These are phyloP conservation scores for Octomys mimax DNA, from an alignment of 2,797 vertebrate species.

Conservation along the genomic window DNA sequence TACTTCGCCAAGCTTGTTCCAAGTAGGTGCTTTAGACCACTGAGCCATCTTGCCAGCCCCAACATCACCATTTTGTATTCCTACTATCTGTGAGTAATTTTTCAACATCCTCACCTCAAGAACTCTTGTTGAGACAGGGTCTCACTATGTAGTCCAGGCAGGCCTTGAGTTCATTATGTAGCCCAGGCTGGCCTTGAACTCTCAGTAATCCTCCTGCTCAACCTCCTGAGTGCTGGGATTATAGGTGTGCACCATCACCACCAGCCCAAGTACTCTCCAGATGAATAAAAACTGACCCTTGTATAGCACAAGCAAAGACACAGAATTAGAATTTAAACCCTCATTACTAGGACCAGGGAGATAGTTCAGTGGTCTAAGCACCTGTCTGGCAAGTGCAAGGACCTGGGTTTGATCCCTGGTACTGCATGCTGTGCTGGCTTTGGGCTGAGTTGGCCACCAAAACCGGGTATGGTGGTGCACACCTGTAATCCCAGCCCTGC, in stretches of 20 bases:
- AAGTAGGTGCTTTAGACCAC: too few relatives aligned
- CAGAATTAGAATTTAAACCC: not conserved
- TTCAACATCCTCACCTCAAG: not conserved
- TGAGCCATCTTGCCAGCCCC: too few relatives aligned
- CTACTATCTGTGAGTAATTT: not conserved
- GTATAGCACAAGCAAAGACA: not conserved
- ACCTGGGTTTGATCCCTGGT: too few relatives aligned
- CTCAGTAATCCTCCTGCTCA: not conserved
- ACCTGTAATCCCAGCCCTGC: too few relatives aligned
- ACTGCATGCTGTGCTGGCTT: too few relatives aligned
- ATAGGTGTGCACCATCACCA: not conserved
- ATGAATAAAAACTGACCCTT: not conserved
- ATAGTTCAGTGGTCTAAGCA: too few relatives aligned
- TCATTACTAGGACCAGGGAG: conserved; percentile 73
- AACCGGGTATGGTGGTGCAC: too few relatives aligned
- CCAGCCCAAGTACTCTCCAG: not conserved
- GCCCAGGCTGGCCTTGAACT: not conserved
- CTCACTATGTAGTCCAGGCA: not conserved
- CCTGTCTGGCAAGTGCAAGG: too few relatives aligned
- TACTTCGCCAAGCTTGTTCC: too few relatives aligned
- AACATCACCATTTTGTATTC: too few relatives aligned
- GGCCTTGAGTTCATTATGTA: not conserved
- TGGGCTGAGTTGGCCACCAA: too few relatives aligned
- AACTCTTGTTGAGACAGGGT: not conserved
- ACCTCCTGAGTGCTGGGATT: not conserved